Percentiles rank a stretch among this genome's conserved stretches.
Conservation (phyloP, 2,113 vertebrate genomes). For the Thamnaconus septentrionalis region DNA sequence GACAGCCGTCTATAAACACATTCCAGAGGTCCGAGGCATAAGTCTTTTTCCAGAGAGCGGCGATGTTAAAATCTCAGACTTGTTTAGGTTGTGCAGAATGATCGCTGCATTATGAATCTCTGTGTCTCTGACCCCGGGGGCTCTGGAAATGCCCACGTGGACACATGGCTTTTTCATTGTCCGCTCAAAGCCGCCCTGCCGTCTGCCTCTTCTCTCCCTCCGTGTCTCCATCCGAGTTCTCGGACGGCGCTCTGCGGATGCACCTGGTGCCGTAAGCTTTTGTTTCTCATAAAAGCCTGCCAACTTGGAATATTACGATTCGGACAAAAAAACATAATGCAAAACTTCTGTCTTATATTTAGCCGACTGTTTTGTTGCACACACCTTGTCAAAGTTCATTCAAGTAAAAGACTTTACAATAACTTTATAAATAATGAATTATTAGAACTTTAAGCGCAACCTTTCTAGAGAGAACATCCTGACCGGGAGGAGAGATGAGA, state of each 20-base stretch:
- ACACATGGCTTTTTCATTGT: slow-evolving; percentile 64
- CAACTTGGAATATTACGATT: slow-evolving; percentile 53
- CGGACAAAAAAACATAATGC: slow-evolving; percentile 47
- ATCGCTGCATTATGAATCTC: slow-evolving; percentile 64
- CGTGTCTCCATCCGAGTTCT: slow-evolving; percentile 51
- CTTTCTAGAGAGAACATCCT: slow-evolving; percentile 39
- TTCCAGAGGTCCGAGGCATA: slow-evolving; percentile 59
- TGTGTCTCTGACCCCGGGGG: slow-evolving; percentile 60
- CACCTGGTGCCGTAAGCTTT: slow-evolving; percentile 69
- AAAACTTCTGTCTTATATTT: slow-evolving; percentile 26
- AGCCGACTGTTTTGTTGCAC: no score
- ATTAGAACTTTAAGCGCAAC: neutral
- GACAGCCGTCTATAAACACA: slow-evolving; percentile 63
- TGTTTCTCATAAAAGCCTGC: slow-evolving; percentile 60
- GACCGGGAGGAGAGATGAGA: slow-evolving; percentile 17
- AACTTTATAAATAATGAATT: no score
- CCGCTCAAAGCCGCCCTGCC: slow-evolving; percentile 61
- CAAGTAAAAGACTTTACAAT: no score
- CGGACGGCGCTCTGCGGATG: slow-evolving; percentile 58
- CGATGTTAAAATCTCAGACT: slow-evolving; percentile 46
- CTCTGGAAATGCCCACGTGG: slow-evolving; percentile 57
- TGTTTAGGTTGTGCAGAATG: slow-evolving; percentile 60
- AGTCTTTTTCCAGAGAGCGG: slow-evolving; percentile 59
- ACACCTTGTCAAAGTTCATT: no score
- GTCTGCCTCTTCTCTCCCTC: slow-evolving; percentile 48